Evolutionary conservation across 2,888 invertebrate genomes (phyloP).

Genomic region (Pyrgus malvae): DNA sequence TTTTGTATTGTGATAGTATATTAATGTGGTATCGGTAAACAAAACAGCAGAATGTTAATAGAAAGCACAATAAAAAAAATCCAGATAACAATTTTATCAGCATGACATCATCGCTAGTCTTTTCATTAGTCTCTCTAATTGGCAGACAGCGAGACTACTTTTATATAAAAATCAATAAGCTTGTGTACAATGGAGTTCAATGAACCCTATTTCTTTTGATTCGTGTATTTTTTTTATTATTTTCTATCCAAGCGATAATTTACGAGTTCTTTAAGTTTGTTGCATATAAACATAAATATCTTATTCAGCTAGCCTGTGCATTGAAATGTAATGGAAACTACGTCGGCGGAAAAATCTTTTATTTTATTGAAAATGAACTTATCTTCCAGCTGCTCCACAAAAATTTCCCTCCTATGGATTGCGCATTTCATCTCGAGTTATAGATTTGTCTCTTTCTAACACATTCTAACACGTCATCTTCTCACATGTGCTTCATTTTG

Average conservation of each 20-base stretch:
- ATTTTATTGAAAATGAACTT: constrained; percentile 58
- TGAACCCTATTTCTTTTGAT: not conserved
- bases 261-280: not conserved
- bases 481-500: constrained; percentile 33
- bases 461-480: constrained; percentile 28
- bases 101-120: not conserved
- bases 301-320: not conserved
- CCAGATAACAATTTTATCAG: not conserved
- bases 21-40: not conserved
- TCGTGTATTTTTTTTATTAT: too few species aligned
- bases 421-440: constrained; percentile 46
- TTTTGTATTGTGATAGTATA: too few species aligned
- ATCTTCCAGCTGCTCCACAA: constrained; percentile 51
- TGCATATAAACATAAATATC: not conserved
- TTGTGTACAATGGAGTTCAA: constrained; percentile 13
- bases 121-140: constrained; percentile 7
- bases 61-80: not conserved
- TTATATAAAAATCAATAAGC: constrained; percentile 12
- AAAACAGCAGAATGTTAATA: too few species aligned
- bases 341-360: constrained; percentile 41
- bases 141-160: not conserved
- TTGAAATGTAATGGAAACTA: constrained; percentile 33
- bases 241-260: not conserved
- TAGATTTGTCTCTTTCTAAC: constrained; percentile 40
- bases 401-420: constrained; percentile 46